phyloP scores from a whole-genome alignment of 2,888 invertebrate species.

The Dimorphilus gyrociliatus region DNA sequence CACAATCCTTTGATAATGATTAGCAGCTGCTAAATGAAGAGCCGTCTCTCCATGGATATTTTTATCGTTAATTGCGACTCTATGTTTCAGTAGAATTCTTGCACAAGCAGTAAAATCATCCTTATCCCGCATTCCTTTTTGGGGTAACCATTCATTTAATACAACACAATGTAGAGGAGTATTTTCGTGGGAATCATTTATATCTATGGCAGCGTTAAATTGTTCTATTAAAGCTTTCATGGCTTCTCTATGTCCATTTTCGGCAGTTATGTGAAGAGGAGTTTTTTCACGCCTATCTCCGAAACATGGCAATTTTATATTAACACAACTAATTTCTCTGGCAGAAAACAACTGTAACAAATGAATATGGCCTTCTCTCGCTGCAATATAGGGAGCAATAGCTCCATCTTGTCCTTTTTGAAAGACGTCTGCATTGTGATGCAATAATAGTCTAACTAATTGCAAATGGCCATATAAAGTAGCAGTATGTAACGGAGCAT shows the following conservation, averaged over 20 bases:
- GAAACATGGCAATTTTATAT: constrained; percentile 14
- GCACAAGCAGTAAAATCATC: constrained; percentile 14
- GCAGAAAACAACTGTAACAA: constrained; percentile 11
- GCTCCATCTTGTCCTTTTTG: constrained; percentile 12
- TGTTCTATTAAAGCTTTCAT: constrained; percentile 11
- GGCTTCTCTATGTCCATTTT: constrained; percentile 13
- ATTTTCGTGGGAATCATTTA: constrained; percentile 13
- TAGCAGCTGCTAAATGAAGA: constrained; percentile 13
- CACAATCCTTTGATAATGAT: constrained; percentile 13
- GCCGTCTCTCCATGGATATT: constrained; percentile 13
- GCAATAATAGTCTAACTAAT: constrained; percentile 11
- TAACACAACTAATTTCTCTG: constrained; percentile 10
- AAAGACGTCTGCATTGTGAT: constrained; percentile 14
- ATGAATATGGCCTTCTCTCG: constrained; percentile 15
- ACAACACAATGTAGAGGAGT: constrained; percentile 14
- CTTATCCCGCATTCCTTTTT: constrained; percentile 14
- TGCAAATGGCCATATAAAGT: constrained; percentile 15
- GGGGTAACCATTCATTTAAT: constrained; percentile 10
- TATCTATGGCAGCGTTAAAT: constrained; percentile 14
- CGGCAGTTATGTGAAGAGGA: constrained; percentile 12
- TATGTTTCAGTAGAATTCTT: constrained; percentile 10
- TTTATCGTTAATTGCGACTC: constrained; percentile 12
- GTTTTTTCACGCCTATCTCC: constrained; percentile 13
- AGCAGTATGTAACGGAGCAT: constrained; percentile 14
- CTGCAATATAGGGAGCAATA: constrained; percentile 15